Base-by-base conservation (phyloP, 2,797 vertebrate genomes). In the Sarcoramphus papa region DNA sequence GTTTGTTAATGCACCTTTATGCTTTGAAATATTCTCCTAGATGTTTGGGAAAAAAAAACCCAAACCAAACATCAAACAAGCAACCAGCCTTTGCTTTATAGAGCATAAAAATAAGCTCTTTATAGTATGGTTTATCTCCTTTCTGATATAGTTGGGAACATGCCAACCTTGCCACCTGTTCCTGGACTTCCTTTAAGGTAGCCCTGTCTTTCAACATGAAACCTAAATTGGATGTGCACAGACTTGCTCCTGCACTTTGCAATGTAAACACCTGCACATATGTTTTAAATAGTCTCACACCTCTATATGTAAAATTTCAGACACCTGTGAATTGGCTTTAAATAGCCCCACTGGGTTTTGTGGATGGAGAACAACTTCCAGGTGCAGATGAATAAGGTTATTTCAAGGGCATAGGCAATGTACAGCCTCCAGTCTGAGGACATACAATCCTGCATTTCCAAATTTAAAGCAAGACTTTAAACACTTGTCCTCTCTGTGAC, bases 241-340 rank as follows among this genome's bases (percentile, higher is more conserved):
- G 69, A 45, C 82, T 86, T 88, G 91, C 92, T 96, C 77, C 94
- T 88, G 82, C 81, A 69, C 82, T 81, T 93, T 90, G 79, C 92
- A 78, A 37, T 86, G 93, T 94, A 94, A 97, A 96, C 91, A 96
- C 96, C 94, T 97, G 95, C 92, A 96, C 93, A 94, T 45, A 31
- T 94, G 95, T 88, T 96, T 97, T 92, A 95, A 96, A 97, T 96
- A 95, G 85, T 50, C 92, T 96, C 92, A 96, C 95, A 95, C 95
- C 96, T 97, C 89, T 93, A 9, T 53, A 97, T 84, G 96, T 94
- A 97, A 94, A 95, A 96, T 90, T 97, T 96, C 89, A 96, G 93
- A 91, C 95, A 96, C 95, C 94, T 96, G 96, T 88, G 95, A 97
- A 95, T 80, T 90, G 57, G 54, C 51, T 88, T 96, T 83, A 93